Conservation (phyloP, 2,888 invertebrate genomes). For the Mamestra brassicae region DNA sequence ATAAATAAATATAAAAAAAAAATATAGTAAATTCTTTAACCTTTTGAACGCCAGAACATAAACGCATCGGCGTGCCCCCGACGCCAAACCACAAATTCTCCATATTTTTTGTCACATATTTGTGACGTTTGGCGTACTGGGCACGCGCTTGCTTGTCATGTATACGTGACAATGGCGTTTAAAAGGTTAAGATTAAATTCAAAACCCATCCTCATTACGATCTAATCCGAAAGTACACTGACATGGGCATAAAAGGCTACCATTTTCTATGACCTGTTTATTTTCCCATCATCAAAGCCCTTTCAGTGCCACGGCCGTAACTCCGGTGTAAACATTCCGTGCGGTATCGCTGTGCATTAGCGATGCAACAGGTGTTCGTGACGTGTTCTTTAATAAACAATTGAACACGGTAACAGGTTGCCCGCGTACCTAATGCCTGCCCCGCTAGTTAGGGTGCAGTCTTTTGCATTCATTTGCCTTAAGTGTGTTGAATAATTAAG, state of each 20-base stretch:
- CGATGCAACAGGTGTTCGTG: constrained; percentile 60
- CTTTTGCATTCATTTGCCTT: constrained; percentile 48
- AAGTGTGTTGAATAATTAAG: constrained; percentile 4
- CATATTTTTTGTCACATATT: too few species aligned
- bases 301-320: constrained; percentile 31
- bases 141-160: too few species aligned
- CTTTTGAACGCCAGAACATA: too few species aligned
- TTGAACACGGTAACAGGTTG: constrained; percentile 59
- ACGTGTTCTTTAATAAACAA: constrained; percentile 60
- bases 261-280: constrained; percentile 15
- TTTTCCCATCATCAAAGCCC: constrained; percentile 6
- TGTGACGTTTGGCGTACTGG: too few species aligned
- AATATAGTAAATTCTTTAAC: too few species aligned
- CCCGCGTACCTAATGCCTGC: constrained; percentile 40
- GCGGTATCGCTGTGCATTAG: constrained; percentile 52
- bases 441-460: constrained; percentile 45
- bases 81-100: too few species aligned
- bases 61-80: too few species aligned
- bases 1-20: too few species aligned
- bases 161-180: too few species aligned
- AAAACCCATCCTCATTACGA: not conserved
- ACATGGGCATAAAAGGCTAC: not conserved
- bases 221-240: not conserved
- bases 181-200: not conserved
- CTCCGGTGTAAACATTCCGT: constrained; percentile 36